Percentiles rank a stretch among this genome's conserved stretches.
Evolutionary conservation across 2,888 invertebrate genomes (phyloP).

Genomic region (Nemoura dubitans): DNA sequence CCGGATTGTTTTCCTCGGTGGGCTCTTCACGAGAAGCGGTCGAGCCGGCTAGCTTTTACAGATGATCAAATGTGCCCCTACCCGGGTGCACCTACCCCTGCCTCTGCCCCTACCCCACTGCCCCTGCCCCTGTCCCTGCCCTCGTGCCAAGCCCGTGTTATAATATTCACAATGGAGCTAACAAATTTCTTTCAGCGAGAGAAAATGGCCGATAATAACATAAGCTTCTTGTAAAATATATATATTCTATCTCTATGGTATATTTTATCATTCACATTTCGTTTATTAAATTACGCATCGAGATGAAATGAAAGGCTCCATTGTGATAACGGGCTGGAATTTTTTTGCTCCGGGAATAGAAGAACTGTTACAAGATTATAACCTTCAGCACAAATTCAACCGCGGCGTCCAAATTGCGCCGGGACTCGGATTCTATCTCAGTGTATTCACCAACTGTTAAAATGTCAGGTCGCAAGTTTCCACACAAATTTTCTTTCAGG

Average conservation of each 20-base stretch:
- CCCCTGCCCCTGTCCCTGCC: too few species aligned
- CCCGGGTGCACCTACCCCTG: too few species aligned
- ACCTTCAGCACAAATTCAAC: not conserved
- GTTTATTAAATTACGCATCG: not conserved
- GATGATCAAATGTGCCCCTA: too few species aligned
- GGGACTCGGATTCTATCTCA: too few species aligned
- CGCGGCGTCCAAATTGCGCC: not conserved
- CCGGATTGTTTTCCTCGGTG: not conserved
- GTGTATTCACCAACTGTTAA: too few species aligned
- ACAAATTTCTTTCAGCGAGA: not conserved
- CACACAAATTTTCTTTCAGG: not conserved
- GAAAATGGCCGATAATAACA: not conserved
- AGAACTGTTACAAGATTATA: not conserved
- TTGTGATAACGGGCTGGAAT: not conserved
- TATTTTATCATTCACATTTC: not conserved
- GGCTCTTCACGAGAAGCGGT: not conserved
- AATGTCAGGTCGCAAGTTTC: not conserved
- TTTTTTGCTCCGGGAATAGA: not conserved
- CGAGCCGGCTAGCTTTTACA: not conserved
- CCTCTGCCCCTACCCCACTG: too few species aligned
- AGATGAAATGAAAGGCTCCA: not conserved
- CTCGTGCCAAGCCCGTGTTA: not conserved
- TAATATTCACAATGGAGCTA: not conserved
- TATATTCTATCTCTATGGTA: not conserved
- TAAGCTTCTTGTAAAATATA: not conserved